These are phyloP conservation scores for Philaethria dido DNA, from an alignment of 2,888 invertebrate species.

Conservation along the genomic window DNA sequence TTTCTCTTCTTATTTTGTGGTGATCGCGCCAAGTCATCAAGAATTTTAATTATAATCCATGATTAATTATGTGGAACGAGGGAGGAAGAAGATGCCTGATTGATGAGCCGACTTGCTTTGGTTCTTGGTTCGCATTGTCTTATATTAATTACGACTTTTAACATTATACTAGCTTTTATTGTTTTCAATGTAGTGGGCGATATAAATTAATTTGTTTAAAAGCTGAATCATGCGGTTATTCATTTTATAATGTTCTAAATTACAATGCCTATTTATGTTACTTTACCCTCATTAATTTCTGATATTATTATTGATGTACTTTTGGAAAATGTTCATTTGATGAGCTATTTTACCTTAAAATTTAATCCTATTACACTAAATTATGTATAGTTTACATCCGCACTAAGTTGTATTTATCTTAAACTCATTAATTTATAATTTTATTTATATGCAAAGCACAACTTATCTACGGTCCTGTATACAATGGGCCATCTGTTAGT, in stretches of 20 bases:
- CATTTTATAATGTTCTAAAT: slow-evolving; percentile 68
- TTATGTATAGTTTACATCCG: background rate
- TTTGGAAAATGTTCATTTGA: background rate
- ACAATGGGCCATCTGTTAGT: slow-evolving; percentile 73
- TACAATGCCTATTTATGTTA: slow-evolving; percentile 60
- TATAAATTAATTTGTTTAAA: slow-evolving; percentile 73
- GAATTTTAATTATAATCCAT: slow-evolving; percentile 80
- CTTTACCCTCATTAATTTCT: slow-evolving; percentile 60
- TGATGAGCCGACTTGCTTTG: slow-evolving; percentile 68
- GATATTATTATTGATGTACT: slow-evolving; percentile 45
- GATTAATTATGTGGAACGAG: slow-evolving; percentile 79
- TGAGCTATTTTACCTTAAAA: background rate
- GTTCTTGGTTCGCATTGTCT: slow-evolving; percentile 70
- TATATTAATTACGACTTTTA: slow-evolving; percentile 77
- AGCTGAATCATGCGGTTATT: slow-evolving; percentile 77
- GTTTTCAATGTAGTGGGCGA: slow-evolving; percentile 66
- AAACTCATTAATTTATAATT: background rate
- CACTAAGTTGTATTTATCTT: background rate
- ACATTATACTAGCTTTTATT: slow-evolving; percentile 74
- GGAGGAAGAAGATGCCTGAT: slow-evolving; percentile 69
- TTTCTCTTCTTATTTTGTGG: slow-evolving; percentile 41
- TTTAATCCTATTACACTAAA: background rate
- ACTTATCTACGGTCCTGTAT: slow-evolving; percentile 61
- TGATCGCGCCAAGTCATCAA: slow-evolving; percentile 78
- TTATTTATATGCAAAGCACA: slow-evolving; percentile 50